Evolutionary conservation across 2,888 invertebrate species (phyloP), one percentile per base, ranked within the genome.

Genomic region (Vanessa cardui): DNA sequence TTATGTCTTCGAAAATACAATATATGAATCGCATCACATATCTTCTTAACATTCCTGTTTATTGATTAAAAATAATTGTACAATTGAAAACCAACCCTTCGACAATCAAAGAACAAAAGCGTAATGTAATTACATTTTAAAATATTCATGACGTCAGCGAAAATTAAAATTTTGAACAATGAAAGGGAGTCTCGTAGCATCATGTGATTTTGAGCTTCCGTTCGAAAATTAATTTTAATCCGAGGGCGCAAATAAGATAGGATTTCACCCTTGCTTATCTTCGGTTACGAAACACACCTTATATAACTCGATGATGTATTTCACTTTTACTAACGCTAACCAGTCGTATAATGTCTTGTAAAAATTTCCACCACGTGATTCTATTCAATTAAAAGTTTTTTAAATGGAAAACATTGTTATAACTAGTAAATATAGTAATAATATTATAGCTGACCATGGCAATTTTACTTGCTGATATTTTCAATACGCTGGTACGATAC

Each of bases 191-290:
- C 82, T 77, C 77, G 80, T 77, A 76, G 77, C 75, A 74, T 69
- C 73, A 78, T 78, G 78, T 82, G 84, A 85, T 85, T 83, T 82
- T 83, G 85, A 83, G 83, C 82, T 83, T 85, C 69, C 68, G 72
- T 88, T 87, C 87, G 88, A 90, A 90, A 90, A 89, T 88, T 87
- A 91, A 91, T 89, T 89, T 89, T 85, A 90, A 89, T 88, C 88
- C 83, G 81, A 79, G 86, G 85, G 84, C 78, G 85, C 84, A 86
- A 90, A 89, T 88, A 87, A 88, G 85, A 87, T 88, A 86, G 87
- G 84, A 89, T 89, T 89, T 86, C 87, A 86, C 84, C 88, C 88
- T 85, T 86, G 84, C 86, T 85, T 87, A 85, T 84, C 85, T 81
- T 80, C 75, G 80, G 78, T 73, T 75, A 72, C 77, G 79, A 83